Base-by-base conservation (phyloP, 2,888 invertebrate species). In the Patella ulyssiponensis region DNA sequence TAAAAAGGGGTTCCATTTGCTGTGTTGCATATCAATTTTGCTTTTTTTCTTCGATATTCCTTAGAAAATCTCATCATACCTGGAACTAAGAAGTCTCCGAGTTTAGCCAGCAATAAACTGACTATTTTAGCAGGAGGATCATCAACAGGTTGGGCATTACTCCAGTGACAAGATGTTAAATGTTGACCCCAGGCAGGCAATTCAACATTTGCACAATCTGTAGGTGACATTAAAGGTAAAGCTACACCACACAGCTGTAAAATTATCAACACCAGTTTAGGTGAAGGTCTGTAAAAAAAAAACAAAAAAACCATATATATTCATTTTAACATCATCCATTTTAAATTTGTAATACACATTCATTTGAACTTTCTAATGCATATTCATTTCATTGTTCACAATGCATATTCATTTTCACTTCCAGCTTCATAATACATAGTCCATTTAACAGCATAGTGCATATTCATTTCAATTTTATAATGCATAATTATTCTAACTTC, bases 51-150 rank as follows among this genome's bases (percentile, higher is more conserved):
- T 17, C n/a, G 70, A 14, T 7, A n/a, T 5, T 44, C 44, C 7
- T 44, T 44, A 44, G 44, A 7, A 44, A 44, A 44, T 7, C 7
- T 5, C 44, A 44, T 5, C 79, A 76, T 78, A 89, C 92, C 91
- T 76, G 92, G 91, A 53, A 92, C 90, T 5, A 92, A 84, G 79
- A 90, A 92, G 80, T 92, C 92, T 4, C 91, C 92, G 20, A 92
- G 86, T 77, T 92, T 91, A 23, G 91, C 91, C 73, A 92, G 85
- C 23, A 92, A 84, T 33, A 92, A 86, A 71, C 88, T 88, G 72
- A 90, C 90, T 74, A 92, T 91, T 75, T 88, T 88, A 44, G 90
- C 88, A 7, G 90, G 88, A 14, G 91, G 90, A 73, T 90, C 90
- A 5, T 87, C 84, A n/a, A 88, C 85, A 1, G 87, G 85, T 75